Conservation (phyloP, 2,113 vertebrate species). For the Macaca mulatta region DNA sequence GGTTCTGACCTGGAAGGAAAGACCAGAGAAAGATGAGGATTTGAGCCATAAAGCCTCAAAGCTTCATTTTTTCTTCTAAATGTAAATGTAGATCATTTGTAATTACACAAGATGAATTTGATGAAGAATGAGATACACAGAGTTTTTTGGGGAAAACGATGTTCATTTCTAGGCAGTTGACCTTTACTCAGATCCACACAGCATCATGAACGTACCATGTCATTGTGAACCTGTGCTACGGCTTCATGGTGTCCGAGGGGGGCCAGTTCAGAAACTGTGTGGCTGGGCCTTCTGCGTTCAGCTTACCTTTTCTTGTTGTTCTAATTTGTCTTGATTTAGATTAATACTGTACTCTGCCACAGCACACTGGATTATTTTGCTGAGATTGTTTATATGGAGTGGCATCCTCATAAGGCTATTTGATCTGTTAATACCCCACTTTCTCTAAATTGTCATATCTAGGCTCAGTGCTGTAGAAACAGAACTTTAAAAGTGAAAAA, state of each 20-base stretch:
- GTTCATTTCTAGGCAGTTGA: background rate
- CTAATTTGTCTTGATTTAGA: background rate
- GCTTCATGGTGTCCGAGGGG: rapidly evolving
- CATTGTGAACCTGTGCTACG: background rate
- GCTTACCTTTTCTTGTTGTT: background rate
- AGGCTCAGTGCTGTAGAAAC: background rate
- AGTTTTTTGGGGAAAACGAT: background rate
- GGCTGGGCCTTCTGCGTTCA: background rate
- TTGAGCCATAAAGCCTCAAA: background rate
- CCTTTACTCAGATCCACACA: background rate
- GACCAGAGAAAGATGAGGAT: background rate
- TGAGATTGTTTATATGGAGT: slow-evolving; percentile 5
- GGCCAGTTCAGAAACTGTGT: background rate
- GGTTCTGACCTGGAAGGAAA: background rate
- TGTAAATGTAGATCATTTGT: background rate
- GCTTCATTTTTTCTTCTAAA: background rate
- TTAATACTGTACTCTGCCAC: background rate
- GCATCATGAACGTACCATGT: background rate
- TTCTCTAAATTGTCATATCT: background rate
- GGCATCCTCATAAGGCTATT: slow-evolving; percentile 22
- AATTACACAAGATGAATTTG: background rate
- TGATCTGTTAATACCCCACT: slow-evolving; percentile 12
- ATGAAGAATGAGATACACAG: background rate
- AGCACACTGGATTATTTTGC: background rate
- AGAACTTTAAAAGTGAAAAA: background rate